phyloP scores from a whole-genome alignment of 2,113 vertebrate species.

The Lepisosteus osseus region DNA sequence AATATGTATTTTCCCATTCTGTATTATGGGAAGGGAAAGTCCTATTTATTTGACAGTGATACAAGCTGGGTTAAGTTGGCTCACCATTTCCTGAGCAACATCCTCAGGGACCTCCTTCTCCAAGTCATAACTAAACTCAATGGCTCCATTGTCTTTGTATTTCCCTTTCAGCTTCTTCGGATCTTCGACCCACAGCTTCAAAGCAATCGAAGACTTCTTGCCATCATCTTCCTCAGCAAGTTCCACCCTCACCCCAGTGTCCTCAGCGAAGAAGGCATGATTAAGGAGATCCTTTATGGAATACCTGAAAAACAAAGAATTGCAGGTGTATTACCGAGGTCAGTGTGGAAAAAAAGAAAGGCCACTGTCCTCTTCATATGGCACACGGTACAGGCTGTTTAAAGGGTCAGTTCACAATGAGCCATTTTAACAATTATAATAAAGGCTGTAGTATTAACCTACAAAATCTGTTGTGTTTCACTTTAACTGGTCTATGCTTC shows the following conservation, averaged over 20 bases:
- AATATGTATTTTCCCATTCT: no score
- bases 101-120: slow-evolving; percentile 89
- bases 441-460: no score
- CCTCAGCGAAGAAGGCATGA: slow-evolving; percentile 96
- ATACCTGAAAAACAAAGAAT: slow-evolving; percentile 70
- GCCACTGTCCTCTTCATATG: no score
- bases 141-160: slow-evolving; percentile 95
- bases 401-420: no score
- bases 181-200: slow-evolving; percentile 97
- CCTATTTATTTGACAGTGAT: no score
- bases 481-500: no score
- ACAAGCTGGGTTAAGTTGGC: background rate
- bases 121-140: slow-evolving; percentile 94
- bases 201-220: slow-evolving; percentile 85
- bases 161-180: slow-evolving; percentile 96
- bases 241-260: slow-evolving; percentile 95
- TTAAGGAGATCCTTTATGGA: slow-evolving; percentile 96
- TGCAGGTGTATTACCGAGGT: no score
- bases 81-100: slow-evolving; percentile 98
- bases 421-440: no score
- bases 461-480: no score
- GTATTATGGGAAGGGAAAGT: no score
- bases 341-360: no score
- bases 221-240: slow-evolving; percentile 95
- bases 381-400: no score